phyloP scores from a whole-genome alignment of 2,113 vertebrate species.

The Psephotus haematonotus region DNA sequence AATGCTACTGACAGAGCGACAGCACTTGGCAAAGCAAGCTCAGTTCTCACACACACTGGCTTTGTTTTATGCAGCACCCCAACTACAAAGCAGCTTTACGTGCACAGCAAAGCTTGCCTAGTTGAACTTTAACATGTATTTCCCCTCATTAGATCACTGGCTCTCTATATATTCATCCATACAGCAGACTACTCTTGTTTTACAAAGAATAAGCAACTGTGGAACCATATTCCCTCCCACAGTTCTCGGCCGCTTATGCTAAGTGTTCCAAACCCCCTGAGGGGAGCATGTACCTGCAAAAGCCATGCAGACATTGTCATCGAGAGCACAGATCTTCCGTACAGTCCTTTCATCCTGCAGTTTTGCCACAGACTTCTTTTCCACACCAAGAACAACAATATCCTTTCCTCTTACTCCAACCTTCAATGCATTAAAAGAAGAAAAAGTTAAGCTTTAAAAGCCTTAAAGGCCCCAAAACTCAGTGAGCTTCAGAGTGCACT shows the following conservation, averaged over 20 bases:
- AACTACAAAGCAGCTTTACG: not conserved
- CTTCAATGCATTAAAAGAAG: constrained; percentile 31
- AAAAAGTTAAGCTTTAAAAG: not conserved
- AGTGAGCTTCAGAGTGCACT: not conserved
- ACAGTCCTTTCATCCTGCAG: constrained; percentile 89
- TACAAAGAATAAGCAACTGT: not conserved
- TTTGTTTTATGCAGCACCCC: not conserved
- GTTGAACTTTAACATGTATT: not conserved
- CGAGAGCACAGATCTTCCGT: constrained; percentile 86
- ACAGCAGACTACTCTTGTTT: not conserved
- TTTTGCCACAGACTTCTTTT: constrained; percentile 88
- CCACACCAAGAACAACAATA: constrained; percentile 87
- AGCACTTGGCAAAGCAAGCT: not conserved
- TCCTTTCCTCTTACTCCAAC: constrained; percentile 86
- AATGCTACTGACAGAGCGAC: not conserved
- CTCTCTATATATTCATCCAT: accelerated
- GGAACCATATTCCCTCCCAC: not conserved
- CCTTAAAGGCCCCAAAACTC: not conserved
- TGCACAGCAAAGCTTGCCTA: not conserved
- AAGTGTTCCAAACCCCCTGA: not conserved
- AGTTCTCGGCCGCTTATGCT: not conserved
- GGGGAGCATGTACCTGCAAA: constrained; percentile 78
- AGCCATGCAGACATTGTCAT: constrained; percentile 89
- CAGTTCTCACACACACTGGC: accelerated
- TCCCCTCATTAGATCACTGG: not conserved